These are phyloP conservation scores for Pseudochaenichthys georgianus DNA, from an alignment of 2,797 vertebrate genomes.

Conservation along the genomic window DNA sequence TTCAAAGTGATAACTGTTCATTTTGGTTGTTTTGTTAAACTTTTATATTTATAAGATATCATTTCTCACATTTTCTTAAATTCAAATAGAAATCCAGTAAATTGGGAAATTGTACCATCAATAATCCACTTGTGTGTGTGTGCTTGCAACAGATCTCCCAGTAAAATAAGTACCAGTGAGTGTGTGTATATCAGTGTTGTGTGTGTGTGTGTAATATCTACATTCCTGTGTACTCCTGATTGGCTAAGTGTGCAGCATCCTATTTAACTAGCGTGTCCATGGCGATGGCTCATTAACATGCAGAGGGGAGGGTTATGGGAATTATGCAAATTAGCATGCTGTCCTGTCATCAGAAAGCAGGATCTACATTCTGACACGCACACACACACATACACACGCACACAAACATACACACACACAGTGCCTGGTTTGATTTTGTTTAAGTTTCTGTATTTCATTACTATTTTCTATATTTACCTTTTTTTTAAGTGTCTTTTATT, in stretches of 20 bases:
- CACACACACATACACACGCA: conserved; percentile 20
- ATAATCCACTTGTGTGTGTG: background rate
- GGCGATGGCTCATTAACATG: conserved; percentile 72
- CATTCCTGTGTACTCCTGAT: conserved; percentile 64
- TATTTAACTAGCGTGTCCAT: conserved; percentile 70
- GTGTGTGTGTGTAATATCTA: conserved; percentile 20
- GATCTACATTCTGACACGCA: conserved; percentile 38
- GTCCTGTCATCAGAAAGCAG: conserved; percentile 53
- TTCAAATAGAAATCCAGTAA: no score
- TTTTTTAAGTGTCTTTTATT: background rate
- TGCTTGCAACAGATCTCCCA: background rate
- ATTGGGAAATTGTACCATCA: no score
- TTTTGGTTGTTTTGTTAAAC: no score
- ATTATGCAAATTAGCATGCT: conserved; percentile 60
- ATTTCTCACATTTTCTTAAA: no score
- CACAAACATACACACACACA: conserved; percentile 4
- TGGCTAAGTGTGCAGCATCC: conserved; percentile 74
- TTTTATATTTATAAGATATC: no score
- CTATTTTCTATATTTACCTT: background rate
- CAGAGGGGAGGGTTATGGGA: conserved; percentile 40
- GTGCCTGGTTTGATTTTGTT: background rate
- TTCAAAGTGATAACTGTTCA: no score
- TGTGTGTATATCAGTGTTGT: conserved; percentile 21
- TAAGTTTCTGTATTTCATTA: background rate
- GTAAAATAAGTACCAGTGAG: background rate